These are phyloP conservation scores for Elachura formosa DNA, from an alignment of 2,113 vertebrate genomes.

Conservation along the genomic window DNA sequence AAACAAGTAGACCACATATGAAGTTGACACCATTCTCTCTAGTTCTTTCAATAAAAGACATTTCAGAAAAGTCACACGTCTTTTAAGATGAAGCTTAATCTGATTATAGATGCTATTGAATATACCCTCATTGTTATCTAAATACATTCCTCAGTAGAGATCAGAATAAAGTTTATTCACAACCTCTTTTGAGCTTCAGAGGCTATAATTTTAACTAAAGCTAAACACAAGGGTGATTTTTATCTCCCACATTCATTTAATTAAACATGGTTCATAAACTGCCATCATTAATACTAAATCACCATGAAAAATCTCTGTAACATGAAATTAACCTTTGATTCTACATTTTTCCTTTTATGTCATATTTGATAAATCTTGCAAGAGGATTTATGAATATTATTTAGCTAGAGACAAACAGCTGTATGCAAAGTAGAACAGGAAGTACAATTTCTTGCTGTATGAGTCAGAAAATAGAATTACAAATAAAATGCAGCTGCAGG, in stretches of 20 bases:
- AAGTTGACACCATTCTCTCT: background rate
- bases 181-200: background rate
- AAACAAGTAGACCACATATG: background rate
- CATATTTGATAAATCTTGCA: background rate
- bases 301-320: constrained; percentile 11
- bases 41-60: background rate
- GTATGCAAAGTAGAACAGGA: background rate
- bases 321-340: constrained; percentile 22
- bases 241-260: constrained; percentile 1
- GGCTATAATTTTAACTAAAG: background rate
- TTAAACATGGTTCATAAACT: constrained; percentile 24
- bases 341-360: constrained; percentile 2
- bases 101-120: background rate
- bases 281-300: background rate
- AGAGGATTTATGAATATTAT: background rate
- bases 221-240: constrained; percentile 5
- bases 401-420: background rate
- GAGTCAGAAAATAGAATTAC: background rate
- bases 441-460: background rate
- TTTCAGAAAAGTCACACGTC: background rate
- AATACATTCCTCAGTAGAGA: background rate
- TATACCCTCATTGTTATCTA: background rate
- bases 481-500: background rate
- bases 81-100: background rate
- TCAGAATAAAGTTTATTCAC: background rate